A percentile compares a stretch with the other conserved stretches of the same genome.
These are phyloP conservation scores for Orchesella flavescens DNA, from an alignment of 2,888 invertebrate genomes.

Conservation along the genomic window DNA sequence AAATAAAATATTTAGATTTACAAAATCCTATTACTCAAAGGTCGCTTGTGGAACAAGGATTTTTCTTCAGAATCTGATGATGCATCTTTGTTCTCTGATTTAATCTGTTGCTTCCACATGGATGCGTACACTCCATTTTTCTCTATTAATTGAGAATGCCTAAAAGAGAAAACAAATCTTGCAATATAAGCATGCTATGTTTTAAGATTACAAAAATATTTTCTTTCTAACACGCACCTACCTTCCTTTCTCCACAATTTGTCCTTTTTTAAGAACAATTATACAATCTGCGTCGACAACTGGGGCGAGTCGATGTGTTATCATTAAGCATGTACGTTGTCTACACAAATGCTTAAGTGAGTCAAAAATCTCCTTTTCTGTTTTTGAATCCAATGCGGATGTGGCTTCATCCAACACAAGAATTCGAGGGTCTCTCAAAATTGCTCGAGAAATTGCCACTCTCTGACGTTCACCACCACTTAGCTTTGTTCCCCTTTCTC, in stretches of 20 bases:
- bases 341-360: conserved; percentile 75
- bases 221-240: background rate
- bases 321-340: conserved; percentile 75
- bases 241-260: conserved; percentile 75
- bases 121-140: conserved; percentile 74
- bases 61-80: background rate
- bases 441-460: conserved; percentile 77
- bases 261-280: conserved; percentile 76
- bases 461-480: conserved; percentile 78
- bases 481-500: conserved; percentile 77
- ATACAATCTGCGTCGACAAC: conserved; percentile 76
- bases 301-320: conserved; percentile 76
- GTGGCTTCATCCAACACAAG: conserved; percentile 76
- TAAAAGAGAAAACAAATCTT: conserved; percentile 70
- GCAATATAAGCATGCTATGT: no score
- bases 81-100: background rate
- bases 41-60: background rate
- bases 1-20: background rate
- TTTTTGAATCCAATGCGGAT: conserved; percentile 76
- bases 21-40: conserved; percentile 13
- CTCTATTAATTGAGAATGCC: conserved; percentile 75
- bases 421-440: conserved; percentile 76
- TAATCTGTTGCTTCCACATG: conserved; percentile 75
- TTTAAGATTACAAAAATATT: no score
- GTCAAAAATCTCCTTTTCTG: conserved; percentile 76